Percentiles rank a stretch among this genome's conserved stretches.
phyloP scores from a whole-genome alignment of 2,888 invertebrate species.

The Branchellion lobata region DNA sequence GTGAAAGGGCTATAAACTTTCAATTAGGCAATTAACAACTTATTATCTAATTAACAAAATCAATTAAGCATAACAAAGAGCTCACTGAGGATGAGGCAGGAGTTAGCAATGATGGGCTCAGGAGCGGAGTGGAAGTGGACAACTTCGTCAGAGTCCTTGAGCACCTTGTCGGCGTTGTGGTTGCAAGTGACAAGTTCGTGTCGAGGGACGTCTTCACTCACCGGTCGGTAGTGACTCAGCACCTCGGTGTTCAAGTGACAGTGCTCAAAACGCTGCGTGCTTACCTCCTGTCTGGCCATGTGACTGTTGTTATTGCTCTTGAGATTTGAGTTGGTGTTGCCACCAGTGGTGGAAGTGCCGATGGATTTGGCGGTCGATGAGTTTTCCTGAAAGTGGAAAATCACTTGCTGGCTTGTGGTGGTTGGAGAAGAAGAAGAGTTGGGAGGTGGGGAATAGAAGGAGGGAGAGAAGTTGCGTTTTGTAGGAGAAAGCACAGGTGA shows the following conservation, averaged over 20 bases:
- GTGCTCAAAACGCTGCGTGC: background rate
- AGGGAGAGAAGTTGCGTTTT: background rate
- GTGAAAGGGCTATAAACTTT: no score
- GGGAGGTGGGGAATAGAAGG: background rate
- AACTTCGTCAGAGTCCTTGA: background rate
- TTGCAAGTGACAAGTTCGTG: background rate
- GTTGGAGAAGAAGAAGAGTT: conserved; percentile 28
- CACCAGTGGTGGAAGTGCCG: background rate
- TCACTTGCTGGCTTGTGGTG: background rate
- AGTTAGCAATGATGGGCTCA: background rate
- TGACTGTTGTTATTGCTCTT: background rate
- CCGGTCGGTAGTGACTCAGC: background rate
- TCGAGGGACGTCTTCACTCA: background rate
- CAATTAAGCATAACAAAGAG: no score
- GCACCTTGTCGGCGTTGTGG: background rate
- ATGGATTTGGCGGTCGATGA: background rate
- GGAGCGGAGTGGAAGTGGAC: background rate
- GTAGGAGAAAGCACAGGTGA: conserved; percentile 22
- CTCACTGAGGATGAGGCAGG: conserved; percentile 15
- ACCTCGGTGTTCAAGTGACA: conserved; percentile 1
- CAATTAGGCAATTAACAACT: no score
- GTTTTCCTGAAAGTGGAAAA: background rate
- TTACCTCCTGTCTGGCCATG: background rate
- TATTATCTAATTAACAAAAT: no score
- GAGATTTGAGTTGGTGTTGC: background rate